These are phyloP conservation scores for Scomber colias DNA, from an alignment of 2,113 vertebrate species.

Conservation along the genomic window DNA sequence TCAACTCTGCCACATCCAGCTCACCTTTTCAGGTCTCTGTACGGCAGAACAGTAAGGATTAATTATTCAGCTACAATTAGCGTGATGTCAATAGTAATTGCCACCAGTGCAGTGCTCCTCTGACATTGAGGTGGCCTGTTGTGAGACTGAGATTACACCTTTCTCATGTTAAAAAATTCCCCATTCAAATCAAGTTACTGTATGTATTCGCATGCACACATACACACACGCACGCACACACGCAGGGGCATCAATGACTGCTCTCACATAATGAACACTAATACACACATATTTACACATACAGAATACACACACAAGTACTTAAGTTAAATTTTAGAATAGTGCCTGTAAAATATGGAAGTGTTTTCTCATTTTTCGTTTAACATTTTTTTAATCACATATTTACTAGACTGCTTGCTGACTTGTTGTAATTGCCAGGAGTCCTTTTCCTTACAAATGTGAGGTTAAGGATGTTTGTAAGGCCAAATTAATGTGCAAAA, in stretches of 20 bases:
- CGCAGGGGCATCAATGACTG: conserved; percentile 29
- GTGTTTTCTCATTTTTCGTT: conserved; percentile 26
- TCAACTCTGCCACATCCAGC: conserved; percentile 50
- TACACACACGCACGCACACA: conserved; percentile 6
- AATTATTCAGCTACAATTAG: conserved; percentile 84
- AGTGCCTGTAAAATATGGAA: conserved; percentile 40
- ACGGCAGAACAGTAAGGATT: conserved; percentile 64
- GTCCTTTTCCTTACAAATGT: conserved; percentile 22
- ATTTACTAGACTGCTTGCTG: conserved; percentile 17
- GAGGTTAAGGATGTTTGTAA: conserved; percentile 10
- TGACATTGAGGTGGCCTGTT: conserved; percentile 70
- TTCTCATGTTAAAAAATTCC: conserved; percentile 71
- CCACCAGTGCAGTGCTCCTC: conserved; percentile 65
- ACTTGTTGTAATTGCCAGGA: conserved; percentile 6
- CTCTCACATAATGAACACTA: conserved; percentile 38
- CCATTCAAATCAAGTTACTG: conserved; percentile 55
- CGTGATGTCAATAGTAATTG: conserved; percentile 81
- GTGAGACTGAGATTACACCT: conserved; percentile 58
- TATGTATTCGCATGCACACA: conserved; percentile 11
- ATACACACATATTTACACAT: conserved; percentile 16
- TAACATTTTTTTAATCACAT: conserved; percentile 12
- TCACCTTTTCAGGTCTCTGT: conserved; percentile 63
- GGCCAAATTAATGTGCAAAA: conserved; percentile 3
- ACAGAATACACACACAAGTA: conserved; percentile 6
- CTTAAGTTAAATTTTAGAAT: conserved; percentile 11